Conservation (phyloP, 2,888 invertebrate genomes). For the Andricus curvator region DNA sequence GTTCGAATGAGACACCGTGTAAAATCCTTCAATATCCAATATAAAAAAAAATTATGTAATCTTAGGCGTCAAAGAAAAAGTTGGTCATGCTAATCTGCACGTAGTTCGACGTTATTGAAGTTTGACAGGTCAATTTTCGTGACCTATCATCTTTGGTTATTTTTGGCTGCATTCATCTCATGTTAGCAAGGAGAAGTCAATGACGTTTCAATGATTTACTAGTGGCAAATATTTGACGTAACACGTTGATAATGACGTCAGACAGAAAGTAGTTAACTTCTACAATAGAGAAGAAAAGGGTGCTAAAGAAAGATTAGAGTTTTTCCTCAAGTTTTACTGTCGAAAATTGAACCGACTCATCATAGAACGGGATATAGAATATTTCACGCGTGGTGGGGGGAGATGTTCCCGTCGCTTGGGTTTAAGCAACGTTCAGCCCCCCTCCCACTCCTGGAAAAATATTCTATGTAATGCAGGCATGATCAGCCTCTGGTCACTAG, state of each 20-base stretch:
- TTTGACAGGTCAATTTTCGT: background rate
- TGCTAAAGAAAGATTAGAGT: background rate
- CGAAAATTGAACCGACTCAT: background rate
- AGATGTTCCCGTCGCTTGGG: too few species aligned
- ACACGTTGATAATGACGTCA: slow-evolving; percentile 10
- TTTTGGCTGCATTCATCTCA: background rate
- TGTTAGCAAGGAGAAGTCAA: background rate
- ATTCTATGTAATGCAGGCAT: too few species aligned
- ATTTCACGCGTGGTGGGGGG: too few species aligned
- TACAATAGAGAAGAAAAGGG: background rate
- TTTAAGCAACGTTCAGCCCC: too few species aligned
- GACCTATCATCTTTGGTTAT: background rate
- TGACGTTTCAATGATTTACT: slow-evolving; percentile 1
- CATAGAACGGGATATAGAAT: too few species aligned
- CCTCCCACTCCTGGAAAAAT: too few species aligned
- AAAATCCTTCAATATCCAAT: too few species aligned
- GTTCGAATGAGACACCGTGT: too few species aligned
- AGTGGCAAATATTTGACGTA: background rate
- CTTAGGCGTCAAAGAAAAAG: background rate
- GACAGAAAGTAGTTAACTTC: background rate
- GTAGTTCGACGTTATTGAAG: background rate
- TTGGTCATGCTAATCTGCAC: background rate
- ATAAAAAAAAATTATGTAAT: too few species aligned
- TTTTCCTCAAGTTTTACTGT: background rate
- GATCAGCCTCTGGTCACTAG: too few species aligned